A percentile compares a stretch with the other conserved stretches of the same genome.
These are phyloP conservation scores for Oligia fasciuncula DNA, from an alignment of 2,888 invertebrate species.

Conservation along the genomic window DNA sequence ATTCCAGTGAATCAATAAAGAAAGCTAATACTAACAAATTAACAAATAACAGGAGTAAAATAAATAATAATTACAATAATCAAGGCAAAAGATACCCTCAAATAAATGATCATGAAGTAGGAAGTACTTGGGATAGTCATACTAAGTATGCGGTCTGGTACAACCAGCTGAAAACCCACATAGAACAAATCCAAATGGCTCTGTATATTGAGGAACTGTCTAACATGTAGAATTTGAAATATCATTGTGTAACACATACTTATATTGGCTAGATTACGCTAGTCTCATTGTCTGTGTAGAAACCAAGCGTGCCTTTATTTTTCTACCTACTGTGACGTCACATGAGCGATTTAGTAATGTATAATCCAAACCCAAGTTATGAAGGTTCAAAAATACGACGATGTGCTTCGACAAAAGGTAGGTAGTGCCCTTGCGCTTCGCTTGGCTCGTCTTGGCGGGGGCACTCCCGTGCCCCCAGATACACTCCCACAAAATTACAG, in stretches of 20 bases:
- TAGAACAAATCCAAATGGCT: slow-evolving; percentile 76
- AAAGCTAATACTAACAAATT: not conserved
- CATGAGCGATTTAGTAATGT: no score
- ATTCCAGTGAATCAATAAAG: slow-evolving; percentile 12
- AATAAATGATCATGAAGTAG: slow-evolving; percentile 1
- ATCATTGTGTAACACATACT: not conserved
- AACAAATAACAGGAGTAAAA: not conserved
- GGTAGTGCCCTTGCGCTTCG: no score
- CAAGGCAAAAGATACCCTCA: slow-evolving; percentile 3
- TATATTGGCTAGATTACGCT: no score
- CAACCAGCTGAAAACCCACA: slow-evolving; percentile 75
- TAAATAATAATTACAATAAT: not conserved
- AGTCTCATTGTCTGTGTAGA: no score
- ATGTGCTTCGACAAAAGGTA: no score
- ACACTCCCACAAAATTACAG: no score
- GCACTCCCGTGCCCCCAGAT: no score
- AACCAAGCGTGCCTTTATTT: no score
- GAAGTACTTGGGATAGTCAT: slow-evolving; percentile 20
- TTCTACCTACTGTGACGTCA: no score
- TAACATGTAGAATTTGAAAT: slow-evolving; percentile 46
- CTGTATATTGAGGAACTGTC: slow-evolving; percentile 80
- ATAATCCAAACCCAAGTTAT: no score
- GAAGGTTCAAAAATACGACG: no score
- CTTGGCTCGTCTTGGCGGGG: no score
- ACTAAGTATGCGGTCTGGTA: slow-evolving; percentile 77